Conservation (phyloP, 2,797 vertebrate genomes). For the Malurus leucopterus region DNA sequence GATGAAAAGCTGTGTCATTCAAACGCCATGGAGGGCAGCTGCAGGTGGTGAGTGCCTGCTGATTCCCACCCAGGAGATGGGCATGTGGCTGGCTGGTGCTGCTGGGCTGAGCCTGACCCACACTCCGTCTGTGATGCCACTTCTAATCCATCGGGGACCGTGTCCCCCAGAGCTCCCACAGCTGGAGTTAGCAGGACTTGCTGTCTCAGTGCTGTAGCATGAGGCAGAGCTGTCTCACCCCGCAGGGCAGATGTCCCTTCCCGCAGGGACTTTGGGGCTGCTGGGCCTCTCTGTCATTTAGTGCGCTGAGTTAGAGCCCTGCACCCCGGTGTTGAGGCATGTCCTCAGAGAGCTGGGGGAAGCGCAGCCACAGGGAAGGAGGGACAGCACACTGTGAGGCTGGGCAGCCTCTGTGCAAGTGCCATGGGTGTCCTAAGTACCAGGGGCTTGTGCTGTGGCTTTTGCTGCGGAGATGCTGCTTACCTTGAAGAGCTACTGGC, state of each 20-base stretch:
- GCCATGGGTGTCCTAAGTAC: fast-evolving
- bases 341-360: background rate
- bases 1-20: background rate
- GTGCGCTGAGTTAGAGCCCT: fast-evolving
- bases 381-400: fast-evolving
- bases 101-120: background rate
- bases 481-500: background rate
- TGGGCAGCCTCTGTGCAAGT: background rate
- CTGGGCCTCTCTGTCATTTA: fast-evolving
- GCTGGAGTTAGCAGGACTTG: fast-evolving
- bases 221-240: background rate
- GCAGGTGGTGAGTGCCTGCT: background rate
- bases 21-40: background rate
- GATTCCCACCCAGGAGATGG: fast-evolving
- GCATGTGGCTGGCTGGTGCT: fast-evolving
- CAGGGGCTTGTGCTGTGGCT: fast-evolving
- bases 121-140: fast-evolving
- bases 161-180: fast-evolving
- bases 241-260: background rate
- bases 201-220: background rate
- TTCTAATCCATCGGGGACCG: fast-evolving
- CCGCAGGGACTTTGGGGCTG: background rate
- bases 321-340: background rate
- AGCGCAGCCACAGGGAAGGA: fast-evolving
- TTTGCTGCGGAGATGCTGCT: background rate